Evolutionary conservation across 2,888 invertebrate species (phyloP).

Genomic region (Graphium colonna): DNA sequence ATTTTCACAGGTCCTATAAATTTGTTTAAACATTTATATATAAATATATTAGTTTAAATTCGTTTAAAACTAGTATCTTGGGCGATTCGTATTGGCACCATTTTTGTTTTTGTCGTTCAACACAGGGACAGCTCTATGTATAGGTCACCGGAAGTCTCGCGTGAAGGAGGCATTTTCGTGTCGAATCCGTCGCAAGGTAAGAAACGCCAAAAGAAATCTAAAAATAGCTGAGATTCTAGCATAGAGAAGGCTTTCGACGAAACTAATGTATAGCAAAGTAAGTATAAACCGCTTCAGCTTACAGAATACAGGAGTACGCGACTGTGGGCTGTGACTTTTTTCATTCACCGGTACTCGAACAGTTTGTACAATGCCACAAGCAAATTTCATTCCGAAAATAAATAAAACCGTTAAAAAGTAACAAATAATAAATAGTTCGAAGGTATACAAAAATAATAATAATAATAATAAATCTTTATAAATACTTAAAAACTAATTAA

Average conservation of each 20-base stretch:
- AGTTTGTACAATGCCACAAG: constrained; percentile 32
- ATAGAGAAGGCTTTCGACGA: constrained; percentile 56
- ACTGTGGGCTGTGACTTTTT: too few relatives aligned
- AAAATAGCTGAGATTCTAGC: constrained; percentile 67
- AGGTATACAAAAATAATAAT: constrained; percentile 56
- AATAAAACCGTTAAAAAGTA: constrained; percentile 53
- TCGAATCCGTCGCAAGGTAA: constrained; percentile 29
- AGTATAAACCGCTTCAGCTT: constrained; percentile 74
- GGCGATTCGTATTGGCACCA: constrained; percentile 62
- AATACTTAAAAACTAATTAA: constrained; percentile 70
- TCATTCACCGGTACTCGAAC: constrained; percentile 54
- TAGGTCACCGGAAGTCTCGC: constrained; percentile 6
- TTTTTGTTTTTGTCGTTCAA: constrained; percentile 35
- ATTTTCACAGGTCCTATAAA: constrained; percentile 53
- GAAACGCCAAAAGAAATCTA: constrained; percentile 61
- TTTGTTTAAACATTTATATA: constrained; percentile 45
- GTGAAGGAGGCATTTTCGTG: constrained; percentile 16
- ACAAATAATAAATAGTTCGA: constrained; percentile 70
- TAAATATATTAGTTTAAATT: constrained; percentile 38
- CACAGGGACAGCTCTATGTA: constrained; percentile 25
- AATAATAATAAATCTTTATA: constrained; percentile 63
- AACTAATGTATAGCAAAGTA: constrained; percentile 56
- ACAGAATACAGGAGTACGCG: constrained; percentile 43
- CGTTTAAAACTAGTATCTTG: constrained; percentile 48
- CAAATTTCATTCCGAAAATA: constrained; percentile 38